Evolutionary conservation across 2,797 vertebrate species (phyloP).

Genomic region (Myotis findleyi): DNA sequence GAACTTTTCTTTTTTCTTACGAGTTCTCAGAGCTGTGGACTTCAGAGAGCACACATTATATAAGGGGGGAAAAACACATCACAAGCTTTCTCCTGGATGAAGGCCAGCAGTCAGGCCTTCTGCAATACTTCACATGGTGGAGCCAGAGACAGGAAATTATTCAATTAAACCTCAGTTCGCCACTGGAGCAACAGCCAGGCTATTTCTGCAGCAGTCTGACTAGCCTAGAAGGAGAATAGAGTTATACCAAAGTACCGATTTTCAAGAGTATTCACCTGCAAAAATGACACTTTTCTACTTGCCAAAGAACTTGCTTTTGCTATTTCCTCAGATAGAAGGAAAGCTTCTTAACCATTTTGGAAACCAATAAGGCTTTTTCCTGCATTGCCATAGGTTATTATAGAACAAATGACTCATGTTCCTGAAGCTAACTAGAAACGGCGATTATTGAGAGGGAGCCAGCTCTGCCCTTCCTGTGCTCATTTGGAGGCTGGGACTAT

Average conservation of each 20-base stretch:
- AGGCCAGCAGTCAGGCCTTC: slow-evolving; percentile 38
- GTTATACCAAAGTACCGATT: slow-evolving; percentile 73
- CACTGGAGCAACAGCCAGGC: slow-evolving; percentile 58
- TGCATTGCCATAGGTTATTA: slow-evolving; percentile 53
- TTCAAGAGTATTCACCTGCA: slow-evolving; percentile 80
- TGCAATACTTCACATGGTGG: slow-evolving; percentile 49
- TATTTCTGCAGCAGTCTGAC: slow-evolving; percentile 67
- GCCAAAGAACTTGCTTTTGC: slow-evolving; percentile 68
- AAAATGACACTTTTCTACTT: slow-evolving; percentile 73
- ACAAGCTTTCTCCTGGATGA: slow-evolving; percentile 45
- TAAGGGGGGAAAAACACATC: not conserved
- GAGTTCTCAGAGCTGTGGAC: not conserved
- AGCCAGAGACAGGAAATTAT: slow-evolving; percentile 75
- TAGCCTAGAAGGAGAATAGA: slow-evolving; percentile 67
- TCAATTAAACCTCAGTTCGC: slow-evolving; percentile 70
- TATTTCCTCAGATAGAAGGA: slow-evolving; percentile 64
- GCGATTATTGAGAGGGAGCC: not conserved
- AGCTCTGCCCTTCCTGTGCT: not conserved
- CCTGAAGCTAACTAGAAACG: slow-evolving; percentile 29
- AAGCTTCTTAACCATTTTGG: slow-evolving; percentile 70
- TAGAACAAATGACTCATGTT: not conserved
- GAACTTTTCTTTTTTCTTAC: not conserved
- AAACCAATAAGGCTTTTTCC: slow-evolving; percentile 65
- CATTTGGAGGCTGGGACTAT: not conserved
- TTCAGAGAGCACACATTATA: not conserved